Percentiles rank a stretch among this genome's conserved stretches.
Evolutionary conservation across 2,113 vertebrate genomes (phyloP).

Genomic region (Cinclus cinclus): DNA sequence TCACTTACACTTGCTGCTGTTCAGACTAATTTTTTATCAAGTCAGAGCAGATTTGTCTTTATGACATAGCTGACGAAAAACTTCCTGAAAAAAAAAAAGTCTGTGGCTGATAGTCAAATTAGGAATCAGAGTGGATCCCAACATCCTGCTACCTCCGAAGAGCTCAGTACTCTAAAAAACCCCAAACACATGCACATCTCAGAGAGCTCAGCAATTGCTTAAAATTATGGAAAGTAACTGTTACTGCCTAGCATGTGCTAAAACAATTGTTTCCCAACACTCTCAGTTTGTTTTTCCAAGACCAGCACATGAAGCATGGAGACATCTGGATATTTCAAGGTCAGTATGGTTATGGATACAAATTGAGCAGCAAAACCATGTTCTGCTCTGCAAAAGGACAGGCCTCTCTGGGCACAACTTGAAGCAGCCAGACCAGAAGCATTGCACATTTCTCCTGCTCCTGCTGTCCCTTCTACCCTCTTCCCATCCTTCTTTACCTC

Average conservation of each 20-base stretch:
- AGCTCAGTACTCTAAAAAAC: background rate
- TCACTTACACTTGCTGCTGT: constrained; percentile 34
- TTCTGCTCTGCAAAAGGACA: background rate
- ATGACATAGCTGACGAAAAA: background rate
- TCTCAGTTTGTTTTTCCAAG: background rate
- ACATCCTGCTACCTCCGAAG: constrained; percentile 6
- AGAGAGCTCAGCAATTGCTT: background rate
- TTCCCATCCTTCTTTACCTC: background rate
- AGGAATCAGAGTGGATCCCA: background rate
- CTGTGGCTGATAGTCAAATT: background rate
- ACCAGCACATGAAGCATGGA: background rate
- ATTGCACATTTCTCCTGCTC: background rate
- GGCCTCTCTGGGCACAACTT: too few species aligned
- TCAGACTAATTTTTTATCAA: constrained; percentile 44
- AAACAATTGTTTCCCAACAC: background rate
- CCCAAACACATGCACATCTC: background rate
- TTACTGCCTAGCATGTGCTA: background rate
- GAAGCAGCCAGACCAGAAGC: background rate
- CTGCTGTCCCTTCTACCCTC: background rate
- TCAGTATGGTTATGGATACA: background rate
- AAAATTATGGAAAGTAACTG: constrained; percentile 26
- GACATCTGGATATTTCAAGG: background rate
- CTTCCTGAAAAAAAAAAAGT: background rate
- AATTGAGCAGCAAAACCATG: background rate
- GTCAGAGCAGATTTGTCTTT: constrained; percentile 19